phyloP scores from a whole-genome alignment of 2,888 invertebrate species.

The Polyploca ridens region DNA sequence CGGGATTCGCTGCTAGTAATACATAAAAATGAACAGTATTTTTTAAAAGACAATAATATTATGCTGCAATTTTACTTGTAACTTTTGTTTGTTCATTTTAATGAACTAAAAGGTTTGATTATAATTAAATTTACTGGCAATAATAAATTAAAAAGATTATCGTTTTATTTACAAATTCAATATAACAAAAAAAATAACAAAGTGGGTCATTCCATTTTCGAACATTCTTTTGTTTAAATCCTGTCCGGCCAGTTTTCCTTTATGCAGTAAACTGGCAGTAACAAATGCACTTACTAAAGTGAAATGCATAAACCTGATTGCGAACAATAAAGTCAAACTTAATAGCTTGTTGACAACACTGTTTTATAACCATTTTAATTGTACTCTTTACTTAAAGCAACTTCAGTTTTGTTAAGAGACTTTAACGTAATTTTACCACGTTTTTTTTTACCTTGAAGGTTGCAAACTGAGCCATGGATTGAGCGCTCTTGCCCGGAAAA shows the following conservation, averaged over 20 bases:
- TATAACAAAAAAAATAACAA: too few relatives aligned
- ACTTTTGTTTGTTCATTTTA: too few relatives aligned
- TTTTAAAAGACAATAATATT: too few relatives aligned
- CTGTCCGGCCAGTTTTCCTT: background rate
- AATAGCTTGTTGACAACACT: slow-evolving; percentile 24
- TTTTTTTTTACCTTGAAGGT: too few relatives aligned
- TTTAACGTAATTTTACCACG: too few relatives aligned
- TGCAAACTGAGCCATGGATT: background rate
- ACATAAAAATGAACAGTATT: too few relatives aligned
- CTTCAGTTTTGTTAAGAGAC: slow-evolving; percentile 4
- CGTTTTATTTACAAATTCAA: background rate
- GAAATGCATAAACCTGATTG: slow-evolving; percentile 31
- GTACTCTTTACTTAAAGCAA: slow-evolving; percentile 21
- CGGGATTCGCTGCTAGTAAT: too few relatives aligned
- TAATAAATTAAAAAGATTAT: background rate
- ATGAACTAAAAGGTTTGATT: background rate
- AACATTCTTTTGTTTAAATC: too few relatives aligned
- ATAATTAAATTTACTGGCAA: too few relatives aligned
- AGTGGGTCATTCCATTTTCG: too few relatives aligned
- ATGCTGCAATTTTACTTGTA: too few relatives aligned
- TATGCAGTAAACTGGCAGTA: background rate
- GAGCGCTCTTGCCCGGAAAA: background rate
- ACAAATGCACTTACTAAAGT: slow-evolving; percentile 20
- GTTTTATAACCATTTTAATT: slow-evolving; percentile 28
- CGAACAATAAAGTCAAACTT: slow-evolving; percentile 19